Conservation (phyloP, 2,797 vertebrate species). For the Pseudopleuronectes americanus region DNA sequence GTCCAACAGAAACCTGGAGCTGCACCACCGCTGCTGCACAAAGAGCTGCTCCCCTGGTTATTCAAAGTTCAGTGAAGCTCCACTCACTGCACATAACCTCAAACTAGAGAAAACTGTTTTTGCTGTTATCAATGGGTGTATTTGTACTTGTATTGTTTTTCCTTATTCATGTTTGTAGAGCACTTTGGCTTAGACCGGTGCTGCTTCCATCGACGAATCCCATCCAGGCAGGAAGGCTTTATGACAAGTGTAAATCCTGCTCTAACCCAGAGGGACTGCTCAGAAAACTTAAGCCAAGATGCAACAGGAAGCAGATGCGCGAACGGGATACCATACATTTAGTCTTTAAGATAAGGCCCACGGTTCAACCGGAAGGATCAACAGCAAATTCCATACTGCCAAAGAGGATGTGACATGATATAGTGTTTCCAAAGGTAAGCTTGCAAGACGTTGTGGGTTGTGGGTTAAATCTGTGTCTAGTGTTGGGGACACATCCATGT, state of each 20-base stretch:
- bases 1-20: too few species aligned
- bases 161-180: too few species aligned
- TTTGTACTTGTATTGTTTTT: too few species aligned
- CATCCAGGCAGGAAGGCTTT: too few species aligned
- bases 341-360: not conserved
- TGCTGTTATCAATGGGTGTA: too few species aligned
- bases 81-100: too few species aligned
- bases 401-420: not conserved
- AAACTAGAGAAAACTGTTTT: too few species aligned
- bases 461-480: not conserved
- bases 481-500: not conserved
- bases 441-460: not conserved
- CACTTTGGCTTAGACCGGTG: too few species aligned
- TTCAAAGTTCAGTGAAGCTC: too few species aligned
- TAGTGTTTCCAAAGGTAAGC: not conserved
- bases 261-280: not conserved
- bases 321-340: not conserved
- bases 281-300: constrained; percentile 2
- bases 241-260: not conserved
- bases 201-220: too few species aligned
- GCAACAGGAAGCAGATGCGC: constrained; percentile 6
- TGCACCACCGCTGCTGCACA: too few species aligned
- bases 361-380: not conserved
- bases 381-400: not conserved
- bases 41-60: too few species aligned